Evolutionary conservation across 1,140 invertebrate genomes (phyloP), one percentile per base, ranked within the genome.

Genomic region (Musca domestica): DNA sequence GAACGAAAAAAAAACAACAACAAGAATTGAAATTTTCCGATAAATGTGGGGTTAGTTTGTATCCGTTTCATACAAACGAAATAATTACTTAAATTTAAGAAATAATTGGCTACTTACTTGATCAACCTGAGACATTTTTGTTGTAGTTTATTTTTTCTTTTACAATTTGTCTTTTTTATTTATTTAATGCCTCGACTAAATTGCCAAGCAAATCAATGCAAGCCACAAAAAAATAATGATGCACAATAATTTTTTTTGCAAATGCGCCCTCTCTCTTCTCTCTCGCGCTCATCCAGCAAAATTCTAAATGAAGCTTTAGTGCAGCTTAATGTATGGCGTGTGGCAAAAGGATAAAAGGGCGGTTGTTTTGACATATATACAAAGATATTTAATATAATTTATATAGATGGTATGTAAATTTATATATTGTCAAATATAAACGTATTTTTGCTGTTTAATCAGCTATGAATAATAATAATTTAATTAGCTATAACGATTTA

Each of bases 211-310:
- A 65, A 67, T 58, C 66, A 61, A 15, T 52, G 41, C 15, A 17
- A 41, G n/a, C 5, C 34, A 25, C 10, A 48, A 52, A 9, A 52
- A 52, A 52, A 22, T 23, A 52, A 52, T 34, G 64, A 65, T 65
- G 64, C 64, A 65, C 41, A 65, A 65, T 49, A 48, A 19, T 49
- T 49, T 51, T 65, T 64, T 3, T 64, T 47, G 4, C 27, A 61
- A 34, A 25, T 30, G 54, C 17, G 27, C 54, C 17, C 17, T 19
- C 30, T 61, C 10, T 20, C 17, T 9, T 34, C 56, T 61, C 22
- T 56, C 4, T 51, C n/a, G 23, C 2, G n/a, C 14, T 27, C 54
- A 15, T 25, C 17, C 54, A 30, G n/a, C 5, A 2, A 52, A 17
- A 3, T 20, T 19, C 15, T 27, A 27, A 52, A 25, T 30, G 9